A percentile compares a stretch with the other conserved stretches of the same genome.
These are phyloP conservation scores for Hydrochoerus hydrochaeris DNA, from an alignment of 2,113 vertebrate genomes.

Conservation along the genomic window DNA sequence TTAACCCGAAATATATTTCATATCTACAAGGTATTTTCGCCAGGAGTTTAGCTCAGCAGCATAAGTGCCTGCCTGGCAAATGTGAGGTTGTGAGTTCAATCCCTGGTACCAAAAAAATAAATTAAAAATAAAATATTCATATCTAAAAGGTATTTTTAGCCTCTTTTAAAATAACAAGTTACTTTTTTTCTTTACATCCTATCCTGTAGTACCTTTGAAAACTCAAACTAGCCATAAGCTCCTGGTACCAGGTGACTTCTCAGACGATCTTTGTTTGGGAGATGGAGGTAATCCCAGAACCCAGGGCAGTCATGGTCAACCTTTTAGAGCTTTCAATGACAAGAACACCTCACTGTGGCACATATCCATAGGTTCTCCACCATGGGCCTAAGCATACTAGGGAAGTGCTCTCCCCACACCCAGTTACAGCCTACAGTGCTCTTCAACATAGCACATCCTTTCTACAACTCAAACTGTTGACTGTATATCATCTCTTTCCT, in stretches of 20 bases:
- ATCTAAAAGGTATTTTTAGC: background rate
- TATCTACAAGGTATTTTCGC: background rate
- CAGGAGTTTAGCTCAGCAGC: too few species aligned
- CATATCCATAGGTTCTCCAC: background rate
- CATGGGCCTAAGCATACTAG: background rate
- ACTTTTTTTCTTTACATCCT: background rate
- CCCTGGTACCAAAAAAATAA: too few species aligned
- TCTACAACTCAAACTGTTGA: background rate
- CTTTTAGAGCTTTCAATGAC: background rate
- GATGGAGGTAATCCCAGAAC: background rate
- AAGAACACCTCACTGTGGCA: background rate
- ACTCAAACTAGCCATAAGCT: background rate
- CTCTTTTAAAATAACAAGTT: conserved; percentile 10
- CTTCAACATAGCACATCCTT: background rate
- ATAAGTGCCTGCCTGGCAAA: too few species aligned
- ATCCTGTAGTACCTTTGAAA: background rate
- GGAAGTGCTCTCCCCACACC: background rate
- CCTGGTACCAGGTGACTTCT: background rate
- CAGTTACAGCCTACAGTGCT: background rate
- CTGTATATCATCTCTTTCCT: background rate
- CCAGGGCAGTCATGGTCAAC: background rate
- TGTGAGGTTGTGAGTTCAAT: too few species aligned
- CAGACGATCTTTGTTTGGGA: background rate
- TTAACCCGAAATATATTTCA: background rate
- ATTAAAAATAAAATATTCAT: background rate